Evolutionary conservation across 2,797 vertebrate genomes (phyloP).

Genomic region (Loris lydekkerianus): DNA sequence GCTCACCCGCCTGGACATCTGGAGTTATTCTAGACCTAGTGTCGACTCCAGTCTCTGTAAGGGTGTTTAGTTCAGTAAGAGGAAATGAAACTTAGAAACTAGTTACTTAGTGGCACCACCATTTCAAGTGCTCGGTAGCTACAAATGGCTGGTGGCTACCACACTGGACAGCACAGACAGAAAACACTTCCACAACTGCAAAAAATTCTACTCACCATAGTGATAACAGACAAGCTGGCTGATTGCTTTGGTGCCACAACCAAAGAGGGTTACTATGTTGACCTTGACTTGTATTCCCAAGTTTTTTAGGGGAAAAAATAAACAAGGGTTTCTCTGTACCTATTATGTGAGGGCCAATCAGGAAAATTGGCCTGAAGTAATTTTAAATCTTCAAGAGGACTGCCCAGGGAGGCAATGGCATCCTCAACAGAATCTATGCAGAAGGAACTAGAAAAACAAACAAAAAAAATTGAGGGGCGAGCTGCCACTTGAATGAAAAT

Average conservation of each 20-base stretch:
- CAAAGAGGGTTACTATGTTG: not conserved
- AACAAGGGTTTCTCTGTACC: not conserved
- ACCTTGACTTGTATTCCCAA: not conserved
- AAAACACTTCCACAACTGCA: too few relatives aligned
- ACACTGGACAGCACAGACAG: not conserved
- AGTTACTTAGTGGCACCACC: not conserved
- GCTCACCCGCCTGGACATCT: not conserved
- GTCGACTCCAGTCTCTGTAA: not conserved
- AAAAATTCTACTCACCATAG: not conserved
- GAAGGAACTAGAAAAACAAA: not conserved
- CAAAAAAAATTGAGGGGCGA: not conserved
- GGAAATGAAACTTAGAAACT: not conserved
- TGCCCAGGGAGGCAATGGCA: not conserved
- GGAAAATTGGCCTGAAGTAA: not conserved
- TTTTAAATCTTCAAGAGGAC: not conserved
- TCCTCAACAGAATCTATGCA: not conserved
- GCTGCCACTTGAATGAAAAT: not conserved
- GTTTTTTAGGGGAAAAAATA: not conserved
- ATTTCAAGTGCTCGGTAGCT: not conserved
- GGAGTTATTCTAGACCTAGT: not conserved
- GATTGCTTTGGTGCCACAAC: not conserved
- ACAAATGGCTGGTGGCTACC: not conserved
- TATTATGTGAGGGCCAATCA: not conserved
- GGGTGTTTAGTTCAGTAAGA: not conserved
- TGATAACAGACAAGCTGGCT: not conserved